phyloP scores from a whole-genome alignment of 2,797 vertebrate species.

The Myotis myotis region DNA sequence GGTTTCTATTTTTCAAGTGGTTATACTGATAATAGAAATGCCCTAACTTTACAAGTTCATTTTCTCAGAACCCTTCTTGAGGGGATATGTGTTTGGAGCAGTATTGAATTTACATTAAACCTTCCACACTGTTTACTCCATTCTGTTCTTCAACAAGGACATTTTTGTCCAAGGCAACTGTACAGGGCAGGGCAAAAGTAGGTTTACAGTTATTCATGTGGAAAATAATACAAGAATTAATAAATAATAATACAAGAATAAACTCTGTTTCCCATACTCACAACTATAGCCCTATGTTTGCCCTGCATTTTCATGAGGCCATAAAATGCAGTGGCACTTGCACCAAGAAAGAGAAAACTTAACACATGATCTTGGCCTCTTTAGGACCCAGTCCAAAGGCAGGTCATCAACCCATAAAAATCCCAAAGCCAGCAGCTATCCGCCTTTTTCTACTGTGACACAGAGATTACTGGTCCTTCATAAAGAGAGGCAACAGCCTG shows the following conservation, averaged over 20 bases:
- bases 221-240: neutral
- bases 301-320: neutral
- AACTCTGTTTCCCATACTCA: neutral
- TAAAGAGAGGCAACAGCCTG: neutral
- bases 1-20: conserved; percentile 12
- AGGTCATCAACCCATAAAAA: neutral
- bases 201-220: neutral
- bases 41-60: neutral
- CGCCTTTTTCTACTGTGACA: neutral
- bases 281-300: neutral
- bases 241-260: neutral
- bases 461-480: neutral
- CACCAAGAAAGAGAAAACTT: neutral
- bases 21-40: neutral
- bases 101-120: neutral
- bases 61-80: neutral
- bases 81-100: neutral
- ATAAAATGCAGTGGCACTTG: neutral
- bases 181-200: neutral
- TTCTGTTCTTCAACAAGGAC: neutral
- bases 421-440: neutral
- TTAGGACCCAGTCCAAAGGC: neutral
- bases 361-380: neutral
- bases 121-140: neutral
- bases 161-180: neutral